A percentile compares a stretch with the other conserved stretches of the same genome.
Conservation (phyloP, 2,113 vertebrate genomes). For the Oceanodroma tethys region DNA sequence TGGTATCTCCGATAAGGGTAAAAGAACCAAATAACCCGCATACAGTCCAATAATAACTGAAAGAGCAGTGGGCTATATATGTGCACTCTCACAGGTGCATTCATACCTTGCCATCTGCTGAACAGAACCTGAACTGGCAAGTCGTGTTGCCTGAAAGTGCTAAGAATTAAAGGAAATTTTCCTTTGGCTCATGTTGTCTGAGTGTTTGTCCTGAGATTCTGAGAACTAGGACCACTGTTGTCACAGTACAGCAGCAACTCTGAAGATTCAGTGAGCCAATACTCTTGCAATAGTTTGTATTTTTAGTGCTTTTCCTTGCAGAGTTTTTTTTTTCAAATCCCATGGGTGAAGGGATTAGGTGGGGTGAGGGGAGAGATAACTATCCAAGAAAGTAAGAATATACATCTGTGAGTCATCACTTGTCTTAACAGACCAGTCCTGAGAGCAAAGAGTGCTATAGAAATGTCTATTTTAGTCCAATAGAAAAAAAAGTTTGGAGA, state of each 20-base stretch:
- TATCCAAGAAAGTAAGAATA: slow-evolving; percentile 58
- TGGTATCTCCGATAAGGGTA: not conserved
- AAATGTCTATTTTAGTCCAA: slow-evolving; percentile 58
- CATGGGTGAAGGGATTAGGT: slow-evolving; percentile 2
- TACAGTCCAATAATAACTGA: not conserved
- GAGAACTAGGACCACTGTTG: not conserved
- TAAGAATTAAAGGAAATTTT: not conserved
- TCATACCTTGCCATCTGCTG: not conserved
- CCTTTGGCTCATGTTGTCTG: not conserved
- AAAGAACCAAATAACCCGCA: not conserved
- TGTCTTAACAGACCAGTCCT: slow-evolving; percentile 59
- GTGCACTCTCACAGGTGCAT: not conserved
- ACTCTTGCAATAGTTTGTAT: not conserved
- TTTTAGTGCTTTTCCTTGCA: slow-evolving; percentile 30
- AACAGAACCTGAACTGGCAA: slow-evolving; percentile 14
- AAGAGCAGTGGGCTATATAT: not conserved
- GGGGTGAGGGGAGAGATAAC: slow-evolving; percentile 62
- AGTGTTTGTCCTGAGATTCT: slow-evolving; percentile 5
- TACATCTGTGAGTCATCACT: slow-evolving; percentile 50
- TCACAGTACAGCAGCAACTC: not conserved
- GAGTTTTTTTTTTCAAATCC: not conserved
- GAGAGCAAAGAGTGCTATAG: slow-evolving; percentile 53
- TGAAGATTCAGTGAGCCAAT: not conserved
- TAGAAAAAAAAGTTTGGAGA: slow-evolving; percentile 45
- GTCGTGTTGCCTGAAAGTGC: not conserved